Percentiles rank a stretch among this genome's conserved stretches.
phyloP scores from a whole-genome alignment of 2,888 invertebrate species.

The Nomada flava region DNA sequence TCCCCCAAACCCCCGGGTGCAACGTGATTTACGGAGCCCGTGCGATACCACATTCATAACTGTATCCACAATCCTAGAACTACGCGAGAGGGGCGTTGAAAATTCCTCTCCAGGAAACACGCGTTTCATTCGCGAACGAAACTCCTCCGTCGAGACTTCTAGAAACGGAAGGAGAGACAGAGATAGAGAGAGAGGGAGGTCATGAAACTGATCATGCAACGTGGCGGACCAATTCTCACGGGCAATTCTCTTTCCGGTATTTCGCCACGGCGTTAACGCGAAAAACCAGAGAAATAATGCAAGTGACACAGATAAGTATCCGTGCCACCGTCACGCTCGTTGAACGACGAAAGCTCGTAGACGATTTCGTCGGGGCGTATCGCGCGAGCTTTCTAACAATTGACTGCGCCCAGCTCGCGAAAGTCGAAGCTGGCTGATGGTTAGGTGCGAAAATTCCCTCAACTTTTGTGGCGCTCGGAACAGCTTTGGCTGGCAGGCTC shows the following conservation, averaged over 20 bases:
- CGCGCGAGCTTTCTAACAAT: conserved; percentile 32
- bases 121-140: conserved; percentile 9
- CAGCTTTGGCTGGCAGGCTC: background rate
- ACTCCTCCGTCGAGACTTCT: background rate
- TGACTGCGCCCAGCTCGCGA: background rate
- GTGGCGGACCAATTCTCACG: conserved; percentile 28
- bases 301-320: conserved; percentile 23
- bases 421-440: background rate
- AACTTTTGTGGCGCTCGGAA: conserved; percentile 19
- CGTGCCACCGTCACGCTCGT: conserved; percentile 32
- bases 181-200: background rate
- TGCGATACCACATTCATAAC: conserved; percentile 20
- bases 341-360: conserved; percentile 17
- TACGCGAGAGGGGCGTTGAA: conserved; percentile 8
- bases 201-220: conserved; percentile 27
- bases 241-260: conserved; percentile 12
- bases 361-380: conserved; percentile 21
- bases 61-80: conserved; percentile 14
- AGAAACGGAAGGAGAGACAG: no score
- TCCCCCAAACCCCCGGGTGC: background rate
- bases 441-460: conserved; percentile 18
- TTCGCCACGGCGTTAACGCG: conserved; percentile 11
- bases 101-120: conserved; percentile 10
- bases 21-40: background rate
- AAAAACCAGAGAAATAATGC: conserved; percentile 29